Percentiles rank a stretch among this genome's conserved stretches.
Evolutionary conservation across 2,113 vertebrate species (phyloP).

Genomic region (Columbina picui): DNA sequence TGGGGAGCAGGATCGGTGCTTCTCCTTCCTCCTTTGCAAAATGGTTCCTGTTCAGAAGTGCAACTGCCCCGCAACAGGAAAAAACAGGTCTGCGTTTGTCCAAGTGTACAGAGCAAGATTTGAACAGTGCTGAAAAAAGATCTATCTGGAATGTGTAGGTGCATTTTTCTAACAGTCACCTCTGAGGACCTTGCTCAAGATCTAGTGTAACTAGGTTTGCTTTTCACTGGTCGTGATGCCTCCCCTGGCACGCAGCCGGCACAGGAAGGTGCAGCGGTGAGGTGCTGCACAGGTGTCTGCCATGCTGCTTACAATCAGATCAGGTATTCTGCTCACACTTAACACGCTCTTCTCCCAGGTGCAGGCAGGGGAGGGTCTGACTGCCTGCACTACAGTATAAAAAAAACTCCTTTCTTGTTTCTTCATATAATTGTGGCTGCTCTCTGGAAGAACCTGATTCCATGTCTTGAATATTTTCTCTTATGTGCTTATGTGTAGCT

Average conservation of each 20-base stretch:
- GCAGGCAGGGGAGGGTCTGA: neutral
- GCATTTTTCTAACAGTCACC: neutral
- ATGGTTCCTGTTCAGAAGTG: neutral
- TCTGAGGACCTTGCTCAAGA: neutral
- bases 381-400: neutral
- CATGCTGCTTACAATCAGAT: neutral
- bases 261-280: neutral
- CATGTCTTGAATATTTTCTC: neutral
- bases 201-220: neutral
- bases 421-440: neutral
- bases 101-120: neutral
- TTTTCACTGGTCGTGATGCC: neutral
- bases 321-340: slow-evolving; percentile 54
- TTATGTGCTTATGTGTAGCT: neutral
- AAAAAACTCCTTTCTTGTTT: neutral
- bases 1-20: neutral
- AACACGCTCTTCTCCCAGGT: neutral
- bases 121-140: neutral
- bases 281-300: neutral
- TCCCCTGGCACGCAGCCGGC: neutral
- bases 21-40: neutral
- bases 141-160: neutral
- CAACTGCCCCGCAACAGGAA: neutral
- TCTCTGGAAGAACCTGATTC: neutral
- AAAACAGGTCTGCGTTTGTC: neutral